Evolutionary conservation across 2,113 vertebrate species (phyloP), one percentile per base, ranked within the genome.

Genomic region (Passer domesticus): DNA sequence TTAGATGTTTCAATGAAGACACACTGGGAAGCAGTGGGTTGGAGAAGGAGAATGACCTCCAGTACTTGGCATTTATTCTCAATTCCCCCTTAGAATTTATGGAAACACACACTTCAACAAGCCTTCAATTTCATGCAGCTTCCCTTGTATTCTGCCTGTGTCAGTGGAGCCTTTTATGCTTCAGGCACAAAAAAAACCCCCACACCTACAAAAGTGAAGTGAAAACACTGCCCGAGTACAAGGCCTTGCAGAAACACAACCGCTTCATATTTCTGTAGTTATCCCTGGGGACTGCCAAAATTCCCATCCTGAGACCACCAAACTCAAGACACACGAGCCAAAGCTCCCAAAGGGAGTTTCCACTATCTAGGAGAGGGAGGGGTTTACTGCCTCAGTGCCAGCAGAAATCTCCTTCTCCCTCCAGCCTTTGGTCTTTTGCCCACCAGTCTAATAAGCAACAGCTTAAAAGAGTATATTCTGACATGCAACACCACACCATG

Each of bases 71-170:
- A 50, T 58, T 59, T 46, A 28, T 21, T 39, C 63, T 52, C 59
- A 82, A 30, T 24, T 15, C 3, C 18, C 30, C 13, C 44, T 76
- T 8, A 60, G 4, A 63, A 25, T 52, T 56, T 11, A 31, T 9
- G 18, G 37, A 80, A 89, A 44, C 6, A 7, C 7, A 10, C 11
- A 16, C 58, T 55, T 30, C 18, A 59, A 60, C 20, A 56, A 31
- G 25, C 30, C 47, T 72, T 49, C 25, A n/a, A 72, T 20, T 90
- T 44, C 77, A 90, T 0, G 0, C 64, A 74, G 52, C 7, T 81
- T 46, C 41, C 37, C 59, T 53, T 0, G 0, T 15, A 43, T 47
- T 75, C 83, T 46, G 43, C 0, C 5, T 64, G 1, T 58, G 79
- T 35, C 52, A 37, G 55, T 9, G n/a, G 25, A 92, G 33, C 35